phyloP scores from a whole-genome alignment of 1,140 invertebrate species.

The Metaphire vulgaris region DNA sequence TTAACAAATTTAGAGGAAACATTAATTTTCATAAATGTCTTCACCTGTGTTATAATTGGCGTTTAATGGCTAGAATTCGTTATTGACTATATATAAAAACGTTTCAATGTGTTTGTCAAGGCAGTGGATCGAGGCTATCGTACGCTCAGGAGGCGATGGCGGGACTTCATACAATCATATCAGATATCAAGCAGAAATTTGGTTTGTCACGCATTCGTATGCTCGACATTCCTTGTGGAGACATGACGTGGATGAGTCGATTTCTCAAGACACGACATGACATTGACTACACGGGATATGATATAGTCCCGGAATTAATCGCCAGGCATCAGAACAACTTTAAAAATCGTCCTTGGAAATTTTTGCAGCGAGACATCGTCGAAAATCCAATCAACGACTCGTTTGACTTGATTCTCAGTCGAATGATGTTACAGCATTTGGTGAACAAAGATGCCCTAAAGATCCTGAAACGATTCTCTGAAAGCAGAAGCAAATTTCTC shows the following conservation, averaged over 20 bases:
- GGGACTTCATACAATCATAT: constrained; percentile 12
- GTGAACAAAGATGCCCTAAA: constrained; percentile 5
- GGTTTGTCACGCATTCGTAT: neutral
- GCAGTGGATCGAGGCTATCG: constrained; percentile 17
- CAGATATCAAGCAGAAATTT: neutral
- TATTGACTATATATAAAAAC: too few relatives aligned
- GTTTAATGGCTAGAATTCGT: too few relatives aligned
- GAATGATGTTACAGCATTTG: constrained; percentile 27
- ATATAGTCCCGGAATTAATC: constrained; percentile 26
- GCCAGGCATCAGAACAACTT: constrained; percentile 20
- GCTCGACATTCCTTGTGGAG: constrained; percentile 28
- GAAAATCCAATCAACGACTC: neutral
- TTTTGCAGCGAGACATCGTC: constrained; percentile 18
- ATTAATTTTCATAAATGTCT: too few relatives aligned
- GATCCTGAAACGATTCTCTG: constrained; percentile 16
- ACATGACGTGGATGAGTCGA: constrained; percentile 28
- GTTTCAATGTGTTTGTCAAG: too few relatives aligned
- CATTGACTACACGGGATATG: constrained; percentile 27
- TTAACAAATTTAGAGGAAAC: too few relatives aligned
- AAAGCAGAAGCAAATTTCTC: constrained; percentile 24
- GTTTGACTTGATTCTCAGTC: constrained; percentile 24
- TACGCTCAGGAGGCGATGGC: constrained; percentile 24
- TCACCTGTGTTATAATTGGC: too few relatives aligned
- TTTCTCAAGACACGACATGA: constrained; percentile 28
- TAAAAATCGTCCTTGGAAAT: constrained; percentile 12